Percentiles rank a stretch among this genome's conserved stretches.
phyloP scores from a whole-genome alignment of 2,113 vertebrate genomes.

The Istiophorus platypterus region DNA sequence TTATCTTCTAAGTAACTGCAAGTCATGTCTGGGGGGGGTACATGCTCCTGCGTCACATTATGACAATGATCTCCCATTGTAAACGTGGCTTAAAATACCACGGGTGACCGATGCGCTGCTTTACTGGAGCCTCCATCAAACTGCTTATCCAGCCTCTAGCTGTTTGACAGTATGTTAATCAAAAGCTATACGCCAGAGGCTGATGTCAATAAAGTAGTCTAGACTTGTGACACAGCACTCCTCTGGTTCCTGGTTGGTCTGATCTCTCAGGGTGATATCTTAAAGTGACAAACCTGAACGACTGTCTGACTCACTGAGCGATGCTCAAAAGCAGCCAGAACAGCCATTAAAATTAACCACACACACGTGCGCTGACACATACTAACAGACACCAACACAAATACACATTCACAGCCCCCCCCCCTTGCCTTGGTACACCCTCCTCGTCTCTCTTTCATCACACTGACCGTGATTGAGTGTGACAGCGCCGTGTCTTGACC shows the following conservation, averaged over 20 bases:
- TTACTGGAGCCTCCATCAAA: constrained; percentile 3
- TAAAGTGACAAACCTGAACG: constrained; percentile 51
- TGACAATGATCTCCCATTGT: neutral
- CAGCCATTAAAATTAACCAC: constrained; percentile 27
- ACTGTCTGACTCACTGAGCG: constrained; percentile 28
- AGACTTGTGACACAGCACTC: constrained; percentile 46
- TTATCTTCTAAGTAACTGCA: constrained; percentile 3
- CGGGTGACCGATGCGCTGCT: constrained; percentile 1
- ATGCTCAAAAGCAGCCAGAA: constrained; percentile 49
- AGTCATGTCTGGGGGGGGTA: neutral
- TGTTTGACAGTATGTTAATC: constrained; percentile 26
- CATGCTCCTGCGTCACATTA: constrained; percentile 6
- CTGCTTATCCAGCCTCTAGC: constrained; percentile 4
- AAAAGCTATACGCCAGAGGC: constrained; percentile 4
- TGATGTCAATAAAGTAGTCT: constrained; percentile 53
- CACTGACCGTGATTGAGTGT: constrained; percentile 70
- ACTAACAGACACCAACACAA: constrained; percentile 5
- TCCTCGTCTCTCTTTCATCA: constrained; percentile 53
- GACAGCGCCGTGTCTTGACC: constrained; percentile 71
- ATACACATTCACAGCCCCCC: neutral
- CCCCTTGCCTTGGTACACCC: neutral
- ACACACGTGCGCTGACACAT: constrained; percentile 15
- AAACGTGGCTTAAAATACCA: constrained; percentile 24
- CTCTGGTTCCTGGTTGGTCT: constrained; percentile 50
- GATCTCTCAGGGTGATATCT: constrained; percentile 42